Evolutionary conservation across 37 sponge, comb jelly and placozoan species (phyloP).

Genomic region (Chondrosia reniformis): DNA sequence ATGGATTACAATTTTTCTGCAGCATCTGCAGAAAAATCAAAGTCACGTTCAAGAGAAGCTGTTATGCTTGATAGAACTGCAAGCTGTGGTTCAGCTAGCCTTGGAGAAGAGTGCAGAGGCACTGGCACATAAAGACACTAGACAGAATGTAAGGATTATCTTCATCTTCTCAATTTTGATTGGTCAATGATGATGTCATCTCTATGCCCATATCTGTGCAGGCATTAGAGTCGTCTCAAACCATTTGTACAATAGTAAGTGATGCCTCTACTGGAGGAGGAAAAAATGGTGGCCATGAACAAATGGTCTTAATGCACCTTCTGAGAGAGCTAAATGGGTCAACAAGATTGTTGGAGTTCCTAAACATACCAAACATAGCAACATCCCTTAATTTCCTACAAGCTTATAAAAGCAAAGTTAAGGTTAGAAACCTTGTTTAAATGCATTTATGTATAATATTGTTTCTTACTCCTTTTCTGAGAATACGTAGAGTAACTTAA

Average conservation of each 20-base stretch:
- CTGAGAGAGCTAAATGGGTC: constrained; percentile 5
- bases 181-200: too few species aligned
- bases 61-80: constrained; percentile 49
- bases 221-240: too few species aligned
- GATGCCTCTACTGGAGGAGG: too few species aligned
- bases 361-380: background rate
- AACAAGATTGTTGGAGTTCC: background rate
- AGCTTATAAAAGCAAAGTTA: background rate
- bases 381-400: background rate
- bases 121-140: constrained; percentile 44
- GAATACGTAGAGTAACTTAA: too few species aligned
- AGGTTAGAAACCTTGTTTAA: background rate
- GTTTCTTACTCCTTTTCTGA: too few species aligned
- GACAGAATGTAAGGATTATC: constrained; percentile 38
- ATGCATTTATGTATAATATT: too few species aligned
- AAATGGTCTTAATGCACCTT: constrained; percentile 60
- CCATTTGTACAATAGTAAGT: too few species aligned
- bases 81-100: constrained; percentile 76
- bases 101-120: constrained; percentile 34
- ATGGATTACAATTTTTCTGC: too few species aligned
- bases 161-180: too few species aligned
- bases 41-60: background rate
- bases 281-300: constrained; percentile 71
- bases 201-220: too few species aligned
- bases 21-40: background rate